Percentiles rank a stretch among this genome's conserved stretches.
Evolutionary conservation across 1,140 invertebrate species (phyloP).

Genomic region (Aphelinus certus): DNA sequence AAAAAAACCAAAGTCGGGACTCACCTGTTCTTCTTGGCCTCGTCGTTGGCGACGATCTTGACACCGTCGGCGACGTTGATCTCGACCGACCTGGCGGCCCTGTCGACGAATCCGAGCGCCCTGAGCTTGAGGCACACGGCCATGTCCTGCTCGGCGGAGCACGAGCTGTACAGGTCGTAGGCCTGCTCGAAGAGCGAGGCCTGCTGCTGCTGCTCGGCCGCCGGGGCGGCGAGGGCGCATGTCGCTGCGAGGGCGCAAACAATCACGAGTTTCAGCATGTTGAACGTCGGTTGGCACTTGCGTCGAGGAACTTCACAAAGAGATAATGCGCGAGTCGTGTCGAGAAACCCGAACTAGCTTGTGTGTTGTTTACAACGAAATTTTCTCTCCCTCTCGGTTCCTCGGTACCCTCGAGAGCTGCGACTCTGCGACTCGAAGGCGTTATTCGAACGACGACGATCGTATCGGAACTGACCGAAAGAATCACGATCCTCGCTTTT

Average conservation of each 20-base stretch:
- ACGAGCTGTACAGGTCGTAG: slow-evolving; percentile 69
- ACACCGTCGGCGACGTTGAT: slow-evolving; percentile 74
- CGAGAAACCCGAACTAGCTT: background rate
- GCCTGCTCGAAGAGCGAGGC: slow-evolving; percentile 61
- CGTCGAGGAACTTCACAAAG: slow-evolving; percentile 16
- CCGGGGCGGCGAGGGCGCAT: slow-evolving; percentile 65
- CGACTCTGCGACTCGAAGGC: slow-evolving; percentile 16
- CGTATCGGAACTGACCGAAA: slow-evolving; percentile 66
- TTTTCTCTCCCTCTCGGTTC: background rate
- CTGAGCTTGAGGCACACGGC: slow-evolving; percentile 76
- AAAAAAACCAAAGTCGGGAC: background rate
- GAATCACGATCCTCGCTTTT: slow-evolving; percentile 67
- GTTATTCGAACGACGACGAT: slow-evolving; percentile 54
- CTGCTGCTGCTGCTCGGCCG: slow-evolving; percentile 53
- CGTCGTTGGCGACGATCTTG: slow-evolving; percentile 73
- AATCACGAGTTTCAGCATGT: slow-evolving; percentile 69
- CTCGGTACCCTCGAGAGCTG: background rate
- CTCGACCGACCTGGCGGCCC: slow-evolving; percentile 61
- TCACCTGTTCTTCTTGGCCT: slow-evolving; percentile 61
- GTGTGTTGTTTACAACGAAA: background rate
- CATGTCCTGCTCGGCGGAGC: slow-evolving; percentile 73
- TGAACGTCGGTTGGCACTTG: slow-evolving; percentile 26
- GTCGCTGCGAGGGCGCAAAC: slow-evolving; percentile 66
- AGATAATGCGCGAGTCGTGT: background rate
- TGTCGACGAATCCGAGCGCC: slow-evolving; percentile 59